phyloP scores from a whole-genome alignment of 2,797 vertebrate genomes.

The Babyrousa celebensis region DNA sequence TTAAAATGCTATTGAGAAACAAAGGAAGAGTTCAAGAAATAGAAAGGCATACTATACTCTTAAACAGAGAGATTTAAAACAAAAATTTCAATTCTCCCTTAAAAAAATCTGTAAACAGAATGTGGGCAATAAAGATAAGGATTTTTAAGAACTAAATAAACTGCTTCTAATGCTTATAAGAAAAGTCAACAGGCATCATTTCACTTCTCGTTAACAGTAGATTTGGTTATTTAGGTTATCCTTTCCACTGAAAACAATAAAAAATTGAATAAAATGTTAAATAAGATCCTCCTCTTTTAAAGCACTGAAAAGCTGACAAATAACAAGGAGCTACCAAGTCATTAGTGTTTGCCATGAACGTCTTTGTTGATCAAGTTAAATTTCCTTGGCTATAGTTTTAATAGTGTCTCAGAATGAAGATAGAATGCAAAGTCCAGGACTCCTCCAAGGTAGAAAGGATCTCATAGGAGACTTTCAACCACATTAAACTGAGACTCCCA shows the following conservation, averaged over 20 bases:
- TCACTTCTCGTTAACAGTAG: conserved; percentile 5
- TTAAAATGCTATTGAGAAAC: conserved; percentile 51
- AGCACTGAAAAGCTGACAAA: neutral
- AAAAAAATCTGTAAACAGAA: conserved; percentile 5
- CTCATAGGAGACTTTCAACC: neutral
- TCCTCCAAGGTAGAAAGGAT: neutral
- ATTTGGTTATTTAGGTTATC: conserved; percentile 36
- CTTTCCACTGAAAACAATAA: conserved; percentile 23
- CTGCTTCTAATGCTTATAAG: conserved; percentile 33
- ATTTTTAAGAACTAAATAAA: neutral
- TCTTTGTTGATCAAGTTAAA: neutral
- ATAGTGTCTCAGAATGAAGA: neutral
- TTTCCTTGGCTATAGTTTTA: conserved; percentile 5
- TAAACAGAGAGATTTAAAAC: conserved; percentile 28
- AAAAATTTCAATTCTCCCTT: conserved; percentile 46
- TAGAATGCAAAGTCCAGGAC: neutral
- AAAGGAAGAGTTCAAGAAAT: conserved; percentile 18
- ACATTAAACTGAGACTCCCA: neutral
- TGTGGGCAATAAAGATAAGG: conserved; percentile 35
- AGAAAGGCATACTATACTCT: neutral
- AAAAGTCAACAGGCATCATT: conserved; percentile 20
- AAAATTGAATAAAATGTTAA: conserved; percentile 48
- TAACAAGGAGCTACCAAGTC: neutral
- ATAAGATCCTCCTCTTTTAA: conserved; percentile 19
- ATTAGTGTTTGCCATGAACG: neutral